phyloP scores from a whole-genome alignment of 92 coral and sea anemone species.

The Phenganax marumi region DNA sequence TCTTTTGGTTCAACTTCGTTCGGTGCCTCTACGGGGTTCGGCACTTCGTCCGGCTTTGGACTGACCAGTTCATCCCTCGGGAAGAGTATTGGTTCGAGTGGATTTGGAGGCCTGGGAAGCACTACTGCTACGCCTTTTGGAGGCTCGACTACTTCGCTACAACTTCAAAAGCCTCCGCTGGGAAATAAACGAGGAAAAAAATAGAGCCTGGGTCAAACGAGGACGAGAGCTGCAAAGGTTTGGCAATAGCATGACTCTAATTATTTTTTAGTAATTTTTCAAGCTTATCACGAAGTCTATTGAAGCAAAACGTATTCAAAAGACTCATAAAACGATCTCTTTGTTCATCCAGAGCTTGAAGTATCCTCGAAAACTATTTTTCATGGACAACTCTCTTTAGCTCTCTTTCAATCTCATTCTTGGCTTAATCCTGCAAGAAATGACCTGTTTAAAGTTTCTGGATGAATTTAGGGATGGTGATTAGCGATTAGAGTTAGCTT shows the following conservation, averaged over 20 bases:
- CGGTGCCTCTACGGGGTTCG: conserved; percentile 37
- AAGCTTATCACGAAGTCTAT: not conserved
- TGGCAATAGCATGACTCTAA: not conserved
- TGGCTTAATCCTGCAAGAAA: no score
- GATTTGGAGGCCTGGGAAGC: conserved; percentile 52
- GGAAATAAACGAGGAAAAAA: conserved; percentile 92
- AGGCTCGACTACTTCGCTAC: conserved; percentile 63
- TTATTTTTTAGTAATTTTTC: not conserved
- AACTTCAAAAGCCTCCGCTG: conserved; percentile 84
- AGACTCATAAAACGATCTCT: no score
- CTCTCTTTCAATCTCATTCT: no score
- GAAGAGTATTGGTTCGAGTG: conserved; percentile 59
- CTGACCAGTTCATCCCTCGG: conserved; percentile 42
- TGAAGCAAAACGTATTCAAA: not conserved
- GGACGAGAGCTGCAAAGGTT: not conserved
- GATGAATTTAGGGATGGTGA: no score
- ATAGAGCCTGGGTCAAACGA: not conserved
- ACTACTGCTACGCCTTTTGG: conserved; percentile 61
- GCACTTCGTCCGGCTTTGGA: conserved; percentile 68
- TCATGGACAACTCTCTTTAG: no score
- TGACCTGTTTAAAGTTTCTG: no score
- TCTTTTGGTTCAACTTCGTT: conserved; percentile 53
- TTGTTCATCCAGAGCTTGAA: no score
- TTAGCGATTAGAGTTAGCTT: no score
- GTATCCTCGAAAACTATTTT: no score